Evolutionary conservation across 1,140 invertebrate genomes (phyloP).

Genomic region (Achroia grisella): DNA sequence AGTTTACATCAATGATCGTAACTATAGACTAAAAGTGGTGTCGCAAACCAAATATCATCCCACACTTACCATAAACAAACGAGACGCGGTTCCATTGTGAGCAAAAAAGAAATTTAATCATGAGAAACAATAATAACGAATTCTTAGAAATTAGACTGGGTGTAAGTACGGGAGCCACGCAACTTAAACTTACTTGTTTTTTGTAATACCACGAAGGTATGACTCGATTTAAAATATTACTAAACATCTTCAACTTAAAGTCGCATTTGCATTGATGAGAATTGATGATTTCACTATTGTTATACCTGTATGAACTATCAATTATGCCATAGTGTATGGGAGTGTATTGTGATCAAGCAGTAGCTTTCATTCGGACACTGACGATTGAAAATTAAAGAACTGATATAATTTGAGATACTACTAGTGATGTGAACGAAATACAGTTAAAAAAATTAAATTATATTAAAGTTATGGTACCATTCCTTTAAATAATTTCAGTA

Average conservation of each 20-base stretch:
- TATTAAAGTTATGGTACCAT: no score
- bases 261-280: slow-evolving; percentile 15
- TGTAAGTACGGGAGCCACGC: slow-evolving; percentile 70
- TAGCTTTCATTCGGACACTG: slow-evolving; percentile 61
- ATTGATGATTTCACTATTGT: slow-evolving; percentile 63
- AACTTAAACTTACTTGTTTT: slow-evolving; percentile 56
- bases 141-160: slow-evolving; percentile 64
- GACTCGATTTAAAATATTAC: background rate
- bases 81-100: slow-evolving; percentile 47
- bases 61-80: slow-evolving; percentile 34
- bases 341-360: slow-evolving; percentile 65
- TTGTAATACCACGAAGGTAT: slow-evolving; percentile 40
- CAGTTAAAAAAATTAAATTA: no score
- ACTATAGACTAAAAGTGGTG: slow-evolving; percentile 3
- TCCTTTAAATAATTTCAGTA: no score
- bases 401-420: slow-evolving; percentile 61
- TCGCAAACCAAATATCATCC: slow-evolving; percentile 15
- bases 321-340: slow-evolving; percentile 65
- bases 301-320: slow-evolving; percentile 69
- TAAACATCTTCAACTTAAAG: slow-evolving; percentile 10
- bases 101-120: slow-evolving; percentile 71
- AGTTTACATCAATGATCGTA: no score
- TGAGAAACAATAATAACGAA: slow-evolving; percentile 69
- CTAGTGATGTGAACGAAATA: slow-evolving; percentile 54
- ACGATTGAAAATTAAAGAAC: slow-evolving; percentile 71